A percentile compares a stretch with the other conserved stretches of the same genome.
phyloP scores from a whole-genome alignment of 2,113 vertebrate species.

The Speoplatyrhinus poulsoni region DNA sequence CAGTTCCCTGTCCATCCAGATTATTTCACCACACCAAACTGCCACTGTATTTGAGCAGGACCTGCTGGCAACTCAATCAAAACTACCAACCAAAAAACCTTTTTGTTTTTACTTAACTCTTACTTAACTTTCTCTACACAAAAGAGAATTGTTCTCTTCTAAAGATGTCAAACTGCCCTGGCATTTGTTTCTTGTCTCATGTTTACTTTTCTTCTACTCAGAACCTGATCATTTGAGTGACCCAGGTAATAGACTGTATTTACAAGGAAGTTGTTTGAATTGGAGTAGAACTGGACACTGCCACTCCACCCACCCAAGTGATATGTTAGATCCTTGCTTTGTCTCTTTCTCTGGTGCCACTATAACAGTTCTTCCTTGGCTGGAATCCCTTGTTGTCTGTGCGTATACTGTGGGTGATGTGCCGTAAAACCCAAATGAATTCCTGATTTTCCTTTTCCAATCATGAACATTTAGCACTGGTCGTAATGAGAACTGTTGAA shows the following conservation, averaged over 20 bases:
- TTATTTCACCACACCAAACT: too few species aligned
- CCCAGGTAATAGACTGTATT: slow-evolving; percentile 33
- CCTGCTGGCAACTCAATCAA: slow-evolving; percentile 49
- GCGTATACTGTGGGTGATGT: slow-evolving; percentile 78
- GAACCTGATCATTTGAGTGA: slow-evolving; percentile 36
- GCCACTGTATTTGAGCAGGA: slow-evolving; percentile 41
- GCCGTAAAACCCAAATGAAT: slow-evolving; percentile 70
- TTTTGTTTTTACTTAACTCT: slow-evolving; percentile 10
- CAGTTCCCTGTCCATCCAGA: slow-evolving; percentile 26
- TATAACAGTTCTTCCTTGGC: slow-evolving; percentile 72
- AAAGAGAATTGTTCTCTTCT: slow-evolving; percentile 21
- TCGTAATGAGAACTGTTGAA: slow-evolving; percentile 41
- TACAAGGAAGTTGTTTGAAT: slow-evolving; percentile 14
- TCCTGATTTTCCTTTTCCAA: slow-evolving; percentile 7
- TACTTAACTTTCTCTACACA: not conserved
- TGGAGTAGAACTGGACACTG: slow-evolving; percentile 29
- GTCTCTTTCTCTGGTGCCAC: slow-evolving; percentile 56
- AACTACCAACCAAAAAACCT: slow-evolving; percentile 54
- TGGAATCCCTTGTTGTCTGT: slow-evolving; percentile 74
- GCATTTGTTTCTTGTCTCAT: slow-evolving; percentile 15
- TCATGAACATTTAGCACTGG: slow-evolving; percentile 44
- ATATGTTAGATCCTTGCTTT: slow-evolving; percentile 43
- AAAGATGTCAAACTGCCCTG: slow-evolving; percentile 2
- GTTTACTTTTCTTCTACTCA: slow-evolving; percentile 20
- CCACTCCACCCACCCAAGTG: slow-evolving; percentile 17